A percentile compares a stretch with the other conserved stretches of the same genome.
These are phyloP conservation scores for Scrobipalpa atriplicella DNA, from an alignment of 2,888 invertebrate genomes.

Conservation along the genomic window DNA sequence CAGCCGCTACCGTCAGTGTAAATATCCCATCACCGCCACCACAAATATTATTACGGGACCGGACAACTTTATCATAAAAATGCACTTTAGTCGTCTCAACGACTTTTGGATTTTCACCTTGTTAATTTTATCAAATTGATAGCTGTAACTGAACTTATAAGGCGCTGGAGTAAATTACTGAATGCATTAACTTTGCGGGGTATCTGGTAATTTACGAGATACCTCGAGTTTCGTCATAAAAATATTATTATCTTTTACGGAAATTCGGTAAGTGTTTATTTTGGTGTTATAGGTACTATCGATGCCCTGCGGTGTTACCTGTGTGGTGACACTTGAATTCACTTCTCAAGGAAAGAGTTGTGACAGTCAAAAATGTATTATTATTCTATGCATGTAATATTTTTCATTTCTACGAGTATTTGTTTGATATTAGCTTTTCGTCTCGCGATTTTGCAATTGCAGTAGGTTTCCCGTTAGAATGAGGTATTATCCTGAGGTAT, in stretches of 20 bases:
- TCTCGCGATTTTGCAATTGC: too few relatives aligned
- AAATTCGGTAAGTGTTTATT: conserved; percentile 24
- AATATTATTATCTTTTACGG: conserved; percentile 4
- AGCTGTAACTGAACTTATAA: conserved; percentile 2
- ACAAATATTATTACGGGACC: conserved; percentile 2
- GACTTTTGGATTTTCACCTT: conserved; percentile 18
- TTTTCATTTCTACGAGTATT: too few relatives aligned
- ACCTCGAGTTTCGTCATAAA: conserved; percentile 11
- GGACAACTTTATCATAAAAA: conserved; percentile 21
- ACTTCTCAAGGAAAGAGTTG: neutral
- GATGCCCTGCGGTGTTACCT: neutral
- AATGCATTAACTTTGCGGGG: conserved; percentile 17
- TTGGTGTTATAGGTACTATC: conserved; percentile 3
- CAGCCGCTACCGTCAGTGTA: neutral
- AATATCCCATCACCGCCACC: neutral
- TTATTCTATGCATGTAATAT: too few relatives aligned
- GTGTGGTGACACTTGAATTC: neutral
- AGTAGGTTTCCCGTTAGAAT: too few relatives aligned
- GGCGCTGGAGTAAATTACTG: conserved; percentile 9
- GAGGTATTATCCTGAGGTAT: too few relatives aligned
- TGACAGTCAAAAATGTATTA: too few relatives aligned
- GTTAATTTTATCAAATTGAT: conserved; percentile 21
- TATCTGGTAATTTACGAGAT: neutral
- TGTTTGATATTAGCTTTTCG: too few relatives aligned
- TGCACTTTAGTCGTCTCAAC: conserved; percentile 17